These are phyloP conservation scores for Glaucomys volans DNA, from an alignment of 2,113 vertebrate species.

Conservation along the genomic window DNA sequence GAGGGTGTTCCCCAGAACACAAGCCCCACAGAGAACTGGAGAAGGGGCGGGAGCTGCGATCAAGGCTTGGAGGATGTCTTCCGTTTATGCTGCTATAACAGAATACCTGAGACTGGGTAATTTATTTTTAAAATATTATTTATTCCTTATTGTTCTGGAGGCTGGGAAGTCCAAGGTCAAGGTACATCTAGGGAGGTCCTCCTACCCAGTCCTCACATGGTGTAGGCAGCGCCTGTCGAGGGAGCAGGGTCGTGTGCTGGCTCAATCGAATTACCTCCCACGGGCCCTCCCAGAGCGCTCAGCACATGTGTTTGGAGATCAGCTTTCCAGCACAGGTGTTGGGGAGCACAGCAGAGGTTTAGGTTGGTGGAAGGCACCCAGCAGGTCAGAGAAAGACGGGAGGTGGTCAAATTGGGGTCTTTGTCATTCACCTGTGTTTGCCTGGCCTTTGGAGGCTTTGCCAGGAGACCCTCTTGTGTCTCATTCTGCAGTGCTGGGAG, in stretches of 20 bases:
- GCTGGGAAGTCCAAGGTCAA: neutral
- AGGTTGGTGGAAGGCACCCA: neutral
- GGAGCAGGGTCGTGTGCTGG: neutral
- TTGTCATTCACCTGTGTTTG: fast-evolving
- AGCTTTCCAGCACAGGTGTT: neutral
- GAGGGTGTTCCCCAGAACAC: too few species aligned
- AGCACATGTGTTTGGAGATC: neutral
- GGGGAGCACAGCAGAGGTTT: neutral
- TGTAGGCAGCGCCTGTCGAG: too few species aligned
- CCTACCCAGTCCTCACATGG: too few species aligned
- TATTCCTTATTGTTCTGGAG: neutral
- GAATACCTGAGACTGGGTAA: neutral
- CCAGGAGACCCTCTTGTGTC: neutral
- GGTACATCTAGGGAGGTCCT: neutral
- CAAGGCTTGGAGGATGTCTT: neutral
- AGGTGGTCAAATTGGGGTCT: fast-evolving
- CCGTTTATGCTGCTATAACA: neutral
- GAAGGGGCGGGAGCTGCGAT: neutral
- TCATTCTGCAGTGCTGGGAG: neutral
- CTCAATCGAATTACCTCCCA: neutral
- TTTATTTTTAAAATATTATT: neutral
- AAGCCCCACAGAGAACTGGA: neutral
- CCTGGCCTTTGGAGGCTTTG: neutral
- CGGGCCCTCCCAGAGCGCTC: too few species aligned
- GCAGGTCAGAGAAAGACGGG: neutral